These are phyloP conservation scores for Noctua janthe DNA, from an alignment of 2,888 invertebrate genomes.

Conservation along the genomic window DNA sequence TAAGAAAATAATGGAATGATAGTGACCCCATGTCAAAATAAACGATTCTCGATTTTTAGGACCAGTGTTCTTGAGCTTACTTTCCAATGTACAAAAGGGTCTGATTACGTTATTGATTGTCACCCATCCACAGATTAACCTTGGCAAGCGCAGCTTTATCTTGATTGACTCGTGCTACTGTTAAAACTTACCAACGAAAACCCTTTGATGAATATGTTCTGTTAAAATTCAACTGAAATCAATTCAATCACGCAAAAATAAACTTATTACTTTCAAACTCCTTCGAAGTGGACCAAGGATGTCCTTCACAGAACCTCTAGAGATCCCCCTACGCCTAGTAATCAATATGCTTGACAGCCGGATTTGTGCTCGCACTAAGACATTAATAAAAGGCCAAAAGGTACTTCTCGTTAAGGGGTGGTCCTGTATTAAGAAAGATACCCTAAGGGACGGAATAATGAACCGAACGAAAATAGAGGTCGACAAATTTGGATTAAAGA, in stretches of 20 bases:
- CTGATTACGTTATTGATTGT: background rate
- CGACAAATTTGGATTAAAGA: slow-evolving; percentile 8
- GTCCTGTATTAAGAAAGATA: background rate
- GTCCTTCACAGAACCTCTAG: background rate
- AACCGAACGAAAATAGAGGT: slow-evolving; percentile 11
- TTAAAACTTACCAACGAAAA: background rate
- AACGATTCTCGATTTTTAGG: too few relatives aligned
- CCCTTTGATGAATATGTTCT: background rate
- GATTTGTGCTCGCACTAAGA: slow-evolving; percentile 23
- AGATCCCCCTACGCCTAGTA: slow-evolving; percentile 1
- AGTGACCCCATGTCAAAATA: too few relatives aligned
- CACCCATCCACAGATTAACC: background rate
- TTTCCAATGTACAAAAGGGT: background rate
- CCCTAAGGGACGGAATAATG: slow-evolving; percentile 21
- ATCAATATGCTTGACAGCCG: slow-evolving; percentile 45
- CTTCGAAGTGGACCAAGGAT: background rate
- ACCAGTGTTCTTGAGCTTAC: too few relatives aligned
- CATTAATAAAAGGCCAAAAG: slow-evolving; percentile 53
- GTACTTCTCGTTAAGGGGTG: slow-evolving; percentile 36
- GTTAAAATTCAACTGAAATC: background rate
- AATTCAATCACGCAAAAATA: background rate
- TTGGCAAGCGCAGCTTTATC: background rate
- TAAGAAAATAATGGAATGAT: too few relatives aligned
- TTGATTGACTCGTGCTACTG: background rate
- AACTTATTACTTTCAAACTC: background rate